Evolutionary conservation across 2,797 vertebrate species (phyloP), one percentile per base, ranked within the genome.

Genomic region (Mormyrus hasselquistii): DNA sequence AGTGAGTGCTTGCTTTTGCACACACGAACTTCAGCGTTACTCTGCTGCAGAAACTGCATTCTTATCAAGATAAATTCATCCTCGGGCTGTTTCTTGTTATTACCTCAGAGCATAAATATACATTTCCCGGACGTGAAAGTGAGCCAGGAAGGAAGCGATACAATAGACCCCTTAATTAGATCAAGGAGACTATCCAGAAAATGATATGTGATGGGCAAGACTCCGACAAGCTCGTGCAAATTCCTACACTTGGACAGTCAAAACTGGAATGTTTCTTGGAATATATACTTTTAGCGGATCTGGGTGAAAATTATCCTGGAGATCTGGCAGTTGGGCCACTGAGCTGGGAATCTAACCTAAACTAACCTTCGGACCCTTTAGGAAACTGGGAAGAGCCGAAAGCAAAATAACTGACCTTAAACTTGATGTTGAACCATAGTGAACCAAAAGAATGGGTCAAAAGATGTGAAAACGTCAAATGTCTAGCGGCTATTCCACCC

Each of bases 141-240:
- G 88, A 82, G 90, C 91, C 89, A 92, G 82, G 89, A 89, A 90
- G 91, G 90, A 92, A 92, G 89, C 90, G 91, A 89, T 93, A 95
- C 92, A 94, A 94, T 94, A 89, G 92, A 89, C 59, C 90, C 91
- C 92, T 90, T 91, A 93, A 92, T 92, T 93, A 93, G 93, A 93
- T 91, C 90, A 92, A 92, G 88, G 82, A 89, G 88, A 84, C 90
- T 89, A 90, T 89, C 89, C 89, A 90, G 73, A 65, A 7, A 82
- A 89, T 89, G 79, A 38, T 89, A 87, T 88, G n/a, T 86, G 6
- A 50, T 19, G 52, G 89, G 82, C 90, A 88, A 47, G 73, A 69
- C 87, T 65, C 84, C 38, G 83, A 62, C 65, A 47, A 34, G 86
- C 82, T 62, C 38, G 86, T 83, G 84, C 88, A 79, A 79, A 79